Evolutionary conservation across 2,888 invertebrate species (phyloP), one percentile per base, ranked within the genome.

Genomic region (Drosophila nigricruria): DNA sequence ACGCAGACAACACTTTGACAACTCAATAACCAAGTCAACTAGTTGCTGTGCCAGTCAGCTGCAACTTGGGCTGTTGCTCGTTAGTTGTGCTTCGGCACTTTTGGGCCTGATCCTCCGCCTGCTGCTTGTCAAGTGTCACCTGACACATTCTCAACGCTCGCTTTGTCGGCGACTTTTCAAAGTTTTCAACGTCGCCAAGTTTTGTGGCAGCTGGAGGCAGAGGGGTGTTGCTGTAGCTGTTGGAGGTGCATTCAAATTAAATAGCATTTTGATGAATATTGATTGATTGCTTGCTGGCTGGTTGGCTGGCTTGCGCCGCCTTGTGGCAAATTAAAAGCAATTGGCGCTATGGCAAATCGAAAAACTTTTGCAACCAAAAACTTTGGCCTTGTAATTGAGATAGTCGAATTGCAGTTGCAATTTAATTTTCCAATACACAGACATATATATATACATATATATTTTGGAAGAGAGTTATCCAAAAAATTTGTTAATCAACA

Each of bases 221-320:
- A 14, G n/a, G 20, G 8, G 36, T 16, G 27, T n/a, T 0, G 47
- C 27, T 27, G n/a, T 10, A 10, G 50, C 45, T 53, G 18, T 32
- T 56, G 23, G 30, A 45, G 3, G 57, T 82, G 83, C 82, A 87
- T 89, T 84, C 76, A 88, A 89, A 88, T 82, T 80, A 89, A 89
- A 85, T 88, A 70, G 83, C 73, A 80, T 81, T 86, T 90, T 79
- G 88, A 90, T 86, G 90, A 86, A 86, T 90, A 86, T 87, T 87
- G 86, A 86, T 86, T 86, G 86, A 86, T 86, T 90, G 84, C 74
- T 81, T 73, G 75, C 65, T 53, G n/a, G 36, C 16, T 38, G 3
- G n/a, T 16, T 53, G 34, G 3, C 23, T n/a, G 10, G 12, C 16
- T 53, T 16, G 53, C 12, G 23, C n/a, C n/a, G 77, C 71, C 77